Evolutionary conservation across 2,888 invertebrate species (phyloP).

Genomic region (Phragmatobia fuliginosa): DNA sequence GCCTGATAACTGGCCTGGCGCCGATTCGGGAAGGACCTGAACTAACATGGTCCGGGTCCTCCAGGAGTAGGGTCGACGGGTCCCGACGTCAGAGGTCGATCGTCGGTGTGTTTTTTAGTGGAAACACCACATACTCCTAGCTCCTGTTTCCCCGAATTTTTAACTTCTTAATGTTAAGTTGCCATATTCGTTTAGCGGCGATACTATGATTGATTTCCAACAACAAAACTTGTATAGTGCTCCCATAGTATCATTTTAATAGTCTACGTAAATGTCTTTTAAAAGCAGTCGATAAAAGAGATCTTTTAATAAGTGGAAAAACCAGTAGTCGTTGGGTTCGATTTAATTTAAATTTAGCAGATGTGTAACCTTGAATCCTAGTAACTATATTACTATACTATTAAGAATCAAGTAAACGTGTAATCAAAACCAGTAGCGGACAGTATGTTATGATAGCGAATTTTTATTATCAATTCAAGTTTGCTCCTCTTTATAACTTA

Average conservation of each 20-base stretch:
- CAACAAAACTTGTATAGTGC: neutral
- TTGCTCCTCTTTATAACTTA: neutral
- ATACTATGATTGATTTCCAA: neutral
- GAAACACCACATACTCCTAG: too few species aligned
- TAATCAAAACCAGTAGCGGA: neutral
- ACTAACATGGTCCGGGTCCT: too few species aligned
- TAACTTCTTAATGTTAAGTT: neutral
- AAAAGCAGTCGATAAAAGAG: neutral
- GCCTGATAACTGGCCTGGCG: too few species aligned
- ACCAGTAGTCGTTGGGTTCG: constrained; percentile 1
- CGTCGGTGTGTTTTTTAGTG: too few species aligned
- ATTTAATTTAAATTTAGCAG: constrained; percentile 6
- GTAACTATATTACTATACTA: neutral
- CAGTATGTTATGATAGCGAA: neutral
- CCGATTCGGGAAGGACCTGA: too few species aligned
- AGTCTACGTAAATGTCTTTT: neutral
- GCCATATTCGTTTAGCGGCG: neutral
- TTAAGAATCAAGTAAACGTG: neutral
- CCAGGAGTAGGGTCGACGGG: too few species aligned
- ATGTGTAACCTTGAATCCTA: constrained; percentile 1
- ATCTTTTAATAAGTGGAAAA: neutral
- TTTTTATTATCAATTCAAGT: neutral
- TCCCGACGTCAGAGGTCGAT: too few species aligned
- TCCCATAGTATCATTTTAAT: neutral
- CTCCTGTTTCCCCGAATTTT: too few species aligned